Percentiles rank a stretch among this genome's conserved stretches.
Evolutionary conservation across 2,797 vertebrate species (phyloP).

Genomic region (Microctenopoma stevenorrisi): DNA sequence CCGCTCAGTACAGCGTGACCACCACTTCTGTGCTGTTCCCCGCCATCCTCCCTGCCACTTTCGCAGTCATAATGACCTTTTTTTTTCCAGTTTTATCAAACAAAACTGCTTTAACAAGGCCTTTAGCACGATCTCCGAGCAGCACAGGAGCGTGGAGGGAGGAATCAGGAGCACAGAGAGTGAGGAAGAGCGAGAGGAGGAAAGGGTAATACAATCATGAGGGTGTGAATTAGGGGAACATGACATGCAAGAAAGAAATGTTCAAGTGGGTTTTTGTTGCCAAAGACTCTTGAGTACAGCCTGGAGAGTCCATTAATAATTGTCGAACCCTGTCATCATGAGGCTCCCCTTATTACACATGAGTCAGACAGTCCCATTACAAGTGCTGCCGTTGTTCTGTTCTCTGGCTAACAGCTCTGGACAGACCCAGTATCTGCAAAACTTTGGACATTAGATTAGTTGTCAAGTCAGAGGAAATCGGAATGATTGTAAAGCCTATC

Average conservation of each 20-base stretch:
- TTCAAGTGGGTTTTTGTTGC: conserved; percentile 27
- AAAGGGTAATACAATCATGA: conserved; percentile 17
- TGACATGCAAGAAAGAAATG: conserved; percentile 23
- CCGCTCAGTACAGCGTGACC: neutral
- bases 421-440: conserved; percentile 37
- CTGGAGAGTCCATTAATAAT: conserved; percentile 53
- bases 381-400: conserved; percentile 20
- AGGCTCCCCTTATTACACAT: conserved; percentile 36
- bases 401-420: conserved; percentile 40
- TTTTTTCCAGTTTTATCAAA: conserved; percentile 8
- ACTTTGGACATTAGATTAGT: conserved; percentile 51
- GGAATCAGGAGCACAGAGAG: neutral
- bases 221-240: conserved; percentile 46
- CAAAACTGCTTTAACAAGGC: conserved; percentile 52
- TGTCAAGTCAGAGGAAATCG: conserved; percentile 57
- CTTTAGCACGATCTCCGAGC: conserved; percentile 32
- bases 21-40: conserved; percentile 13
- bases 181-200: neutral
- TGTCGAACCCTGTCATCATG: conserved; percentile 48
- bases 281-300: conserved; percentile 12
- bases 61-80: conserved; percentile 36
- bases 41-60: conserved; percentile 25
- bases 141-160: conserved; percentile 10
- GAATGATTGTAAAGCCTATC: conserved; percentile 58
- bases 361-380: conserved; percentile 50